Percentiles rank a stretch among this genome's conserved stretches.
phyloP scores from a whole-genome alignment of 2,888 invertebrate species.

The Reticulitermes lucifugus region DNA sequence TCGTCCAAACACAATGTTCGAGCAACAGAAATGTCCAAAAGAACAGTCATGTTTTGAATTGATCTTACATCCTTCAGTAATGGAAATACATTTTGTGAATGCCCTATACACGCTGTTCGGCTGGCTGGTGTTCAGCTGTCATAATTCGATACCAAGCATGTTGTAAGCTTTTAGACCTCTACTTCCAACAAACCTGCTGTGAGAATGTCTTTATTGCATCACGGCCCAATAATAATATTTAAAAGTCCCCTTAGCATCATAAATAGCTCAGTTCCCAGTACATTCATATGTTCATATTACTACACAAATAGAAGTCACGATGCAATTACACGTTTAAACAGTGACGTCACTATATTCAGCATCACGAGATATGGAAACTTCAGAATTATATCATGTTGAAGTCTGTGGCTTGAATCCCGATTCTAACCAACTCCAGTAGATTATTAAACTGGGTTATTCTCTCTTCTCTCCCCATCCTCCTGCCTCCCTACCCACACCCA shows the following conservation, averaged over 20 bases:
- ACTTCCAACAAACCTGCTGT: neutral
- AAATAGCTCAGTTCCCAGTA: neutral
- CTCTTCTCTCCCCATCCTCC: no score
- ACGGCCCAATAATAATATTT: neutral
- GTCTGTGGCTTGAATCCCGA: no score
- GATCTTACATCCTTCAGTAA: neutral
- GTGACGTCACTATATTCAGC: neutral
- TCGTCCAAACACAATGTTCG: no score
- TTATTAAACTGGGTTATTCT: no score
- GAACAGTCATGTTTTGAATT: no score
- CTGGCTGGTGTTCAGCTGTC: constrained; percentile 34
- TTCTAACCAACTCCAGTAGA: no score
- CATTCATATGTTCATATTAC: neutral
- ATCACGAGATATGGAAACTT: neutral
- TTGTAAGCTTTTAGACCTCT: constrained; percentile 4
- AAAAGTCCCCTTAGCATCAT: neutral
- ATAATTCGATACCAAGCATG: constrained; percentile 34
- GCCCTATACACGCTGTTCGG: neutral
- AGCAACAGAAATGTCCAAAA: no score
- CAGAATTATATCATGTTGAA: no score
- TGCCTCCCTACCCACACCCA: no score
- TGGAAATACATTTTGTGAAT: neutral
- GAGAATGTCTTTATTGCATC: neutral
- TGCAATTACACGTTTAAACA: neutral
- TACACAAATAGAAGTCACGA: neutral